Percentiles rank a stretch among this genome's conserved stretches.
Evolutionary conservation across 2,113 vertebrate species (phyloP).

Genomic region (Otocyon megalotis): DNA sequence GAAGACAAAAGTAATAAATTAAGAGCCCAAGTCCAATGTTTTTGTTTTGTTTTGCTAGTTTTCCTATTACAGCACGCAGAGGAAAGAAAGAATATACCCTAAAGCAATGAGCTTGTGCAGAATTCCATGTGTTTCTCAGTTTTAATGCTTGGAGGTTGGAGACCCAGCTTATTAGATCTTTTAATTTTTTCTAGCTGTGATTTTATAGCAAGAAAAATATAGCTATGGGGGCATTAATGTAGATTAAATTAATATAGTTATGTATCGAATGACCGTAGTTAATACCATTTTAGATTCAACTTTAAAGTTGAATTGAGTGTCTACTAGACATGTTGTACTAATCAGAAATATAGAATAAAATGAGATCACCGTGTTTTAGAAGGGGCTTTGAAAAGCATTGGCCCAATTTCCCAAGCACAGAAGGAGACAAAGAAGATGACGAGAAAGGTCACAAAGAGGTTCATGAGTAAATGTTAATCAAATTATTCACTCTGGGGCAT

Average conservation of each 20-base stretch:
- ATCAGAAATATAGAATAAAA: slow-evolving; percentile 69
- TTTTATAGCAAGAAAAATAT: slow-evolving; percentile 76
- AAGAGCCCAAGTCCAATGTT: neutral
- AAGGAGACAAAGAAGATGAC: slow-evolving; percentile 50
- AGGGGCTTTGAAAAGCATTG: slow-evolving; percentile 28
- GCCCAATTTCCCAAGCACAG: slow-evolving; percentile 47
- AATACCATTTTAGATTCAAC: slow-evolving; percentile 72
- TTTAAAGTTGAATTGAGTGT: slow-evolving; percentile 65
- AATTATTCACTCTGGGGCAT: neutral
- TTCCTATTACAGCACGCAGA: neutral
- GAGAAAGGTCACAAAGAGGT: slow-evolving; percentile 32
- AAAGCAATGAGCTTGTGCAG: slow-evolving; percentile 27
- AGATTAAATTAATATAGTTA: slow-evolving; percentile 76
- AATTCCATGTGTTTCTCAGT: slow-evolving; percentile 23
- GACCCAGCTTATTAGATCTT: slow-evolving; percentile 74
- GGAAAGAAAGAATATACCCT: neutral
- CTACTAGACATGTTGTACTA: slow-evolving; percentile 55
- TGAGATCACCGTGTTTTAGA: slow-evolving; percentile 68
- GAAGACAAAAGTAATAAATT: slow-evolving; percentile 24
- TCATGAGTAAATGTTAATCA: slow-evolving; percentile 50
- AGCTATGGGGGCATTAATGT: slow-evolving; percentile 72
- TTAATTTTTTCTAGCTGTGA: slow-evolving; percentile 73
- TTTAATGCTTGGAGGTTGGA: slow-evolving; percentile 63
- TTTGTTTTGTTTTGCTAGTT: slow-evolving; percentile 60
- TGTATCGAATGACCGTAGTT: slow-evolving; percentile 70